A percentile compares a stretch with the other conserved stretches of the same genome.
Evolutionary conservation across 2,888 invertebrate species (phyloP).

Genomic region (Drosophila putrida): DNA sequence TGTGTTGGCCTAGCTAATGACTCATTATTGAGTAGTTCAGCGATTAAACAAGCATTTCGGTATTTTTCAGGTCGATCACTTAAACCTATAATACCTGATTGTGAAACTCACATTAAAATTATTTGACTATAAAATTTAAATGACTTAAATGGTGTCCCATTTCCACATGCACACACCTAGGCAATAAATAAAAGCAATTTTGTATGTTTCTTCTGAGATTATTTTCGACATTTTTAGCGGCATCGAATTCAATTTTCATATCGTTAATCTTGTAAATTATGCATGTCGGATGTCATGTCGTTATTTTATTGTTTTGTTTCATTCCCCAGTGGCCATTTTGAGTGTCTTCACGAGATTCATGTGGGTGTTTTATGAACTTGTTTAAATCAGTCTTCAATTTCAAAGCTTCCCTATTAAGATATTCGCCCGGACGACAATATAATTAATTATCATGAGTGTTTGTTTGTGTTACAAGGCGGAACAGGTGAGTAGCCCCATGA

Average conservation of each 20-base stretch:
- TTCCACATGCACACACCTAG: slow-evolving; percentile 42
- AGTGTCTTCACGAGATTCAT: slow-evolving; percentile 16
- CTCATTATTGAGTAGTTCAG: slow-evolving; percentile 35
- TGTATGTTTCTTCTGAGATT: slow-evolving; percentile 54
- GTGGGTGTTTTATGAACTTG: slow-evolving; percentile 50
- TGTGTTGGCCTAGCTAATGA: slow-evolving; percentile 41
- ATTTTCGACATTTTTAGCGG: slow-evolving; percentile 80
- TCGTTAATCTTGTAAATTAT: slow-evolving; percentile 84
- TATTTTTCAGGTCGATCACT: slow-evolving; percentile 22
- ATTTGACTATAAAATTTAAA: slow-evolving; percentile 74
- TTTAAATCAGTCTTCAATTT: slow-evolving; percentile 24
- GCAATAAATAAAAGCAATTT: slow-evolving; percentile 58
- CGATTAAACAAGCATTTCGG: slow-evolving; percentile 11
- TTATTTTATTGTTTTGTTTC: slow-evolving; percentile 36
- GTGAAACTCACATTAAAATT: slow-evolving; percentile 62
- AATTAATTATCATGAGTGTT: slow-evolving; percentile 13
- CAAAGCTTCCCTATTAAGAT: slow-evolving; percentile 13
- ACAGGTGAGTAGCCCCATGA: slow-evolving; percentile 4
- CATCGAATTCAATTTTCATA: slow-evolving; percentile 83
- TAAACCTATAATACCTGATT: slow-evolving; percentile 63
- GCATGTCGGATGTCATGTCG: slow-evolving; percentile 73
- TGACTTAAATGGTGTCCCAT: slow-evolving; percentile 78
- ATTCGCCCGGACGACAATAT: slow-evolving; percentile 5
- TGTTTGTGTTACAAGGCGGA: slow-evolving; percentile 14
- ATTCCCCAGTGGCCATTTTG: slow-evolving; percentile 44